Base-by-base conservation (phyloP, 1,140 invertebrate genomes). In the Globodera ellingtonae region DNA sequence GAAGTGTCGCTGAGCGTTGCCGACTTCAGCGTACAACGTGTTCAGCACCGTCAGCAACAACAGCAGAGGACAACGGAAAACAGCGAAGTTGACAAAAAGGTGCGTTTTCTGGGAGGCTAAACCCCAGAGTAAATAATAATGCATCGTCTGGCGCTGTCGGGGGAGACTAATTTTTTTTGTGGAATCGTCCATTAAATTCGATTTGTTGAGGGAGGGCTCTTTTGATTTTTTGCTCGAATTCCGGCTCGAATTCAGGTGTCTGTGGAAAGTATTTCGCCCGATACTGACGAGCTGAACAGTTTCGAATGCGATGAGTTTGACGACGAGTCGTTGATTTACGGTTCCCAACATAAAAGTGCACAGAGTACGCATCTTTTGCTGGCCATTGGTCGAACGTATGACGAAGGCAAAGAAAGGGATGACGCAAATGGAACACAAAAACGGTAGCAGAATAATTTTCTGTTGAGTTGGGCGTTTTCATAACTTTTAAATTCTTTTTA, bases 11-110 rank as follows among this genome's bases (percentile, higher is more conserved):
- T 88, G 10, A 78, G 78, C 21, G 84, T 88, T 95, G 89, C 94
- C 95, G 90, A 90, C 96, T 71, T 88, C 93, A 96, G 86, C 95
- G 95, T 91, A 93, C 93, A 86, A 92, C 93, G 86, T 46, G 76
- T 89, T 9, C 72, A 79, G 6, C 56, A 62, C 56, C 56, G 18
- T 6, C 56, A 62, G 56, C 10, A 62, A 15, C 52, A 62, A 59
- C 50, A 47, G 46, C 81, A 74, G 65, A 81, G 70, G 6, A 21
- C 21, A 47, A 4, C 52, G 4, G 44, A 59, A 50, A 24, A 10
- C 48, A 15, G 35, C 35, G 46, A 50, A 21, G 50, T 9, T 7
- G 35, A n/a, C 47, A 81, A 46, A 72, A 72, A 44, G 24, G 52
- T 9, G 21, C 6, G n/a, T 9, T 46, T 50, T 52, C 21, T 6